Conservation (phyloP, 1,140 invertebrate genomes). For the Glossosoma conforme region DNA sequence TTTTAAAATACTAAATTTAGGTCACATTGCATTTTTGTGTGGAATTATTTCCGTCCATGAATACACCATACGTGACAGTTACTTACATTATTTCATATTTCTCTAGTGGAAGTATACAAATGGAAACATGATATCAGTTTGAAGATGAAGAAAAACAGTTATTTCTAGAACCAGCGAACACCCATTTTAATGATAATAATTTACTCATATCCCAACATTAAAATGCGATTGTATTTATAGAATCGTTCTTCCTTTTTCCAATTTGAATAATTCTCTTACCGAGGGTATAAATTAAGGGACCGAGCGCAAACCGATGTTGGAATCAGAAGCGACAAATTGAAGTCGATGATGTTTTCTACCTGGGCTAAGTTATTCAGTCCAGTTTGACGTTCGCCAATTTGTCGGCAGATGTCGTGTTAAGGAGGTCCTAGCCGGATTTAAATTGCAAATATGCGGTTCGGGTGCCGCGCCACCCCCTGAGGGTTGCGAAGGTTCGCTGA, state of each 20-base stretch:
- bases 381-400: constrained; percentile 49
- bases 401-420: constrained; percentile 53
- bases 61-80: no score
- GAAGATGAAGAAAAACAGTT: no score
- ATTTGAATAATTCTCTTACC: constrained; percentile 21
- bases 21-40: no score
- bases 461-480: constrained; percentile 44
- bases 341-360: constrained; percentile 43
- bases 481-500: constrained; percentile 7
- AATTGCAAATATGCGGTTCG: constrained; percentile 51
- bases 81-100: no score
- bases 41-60: no score
- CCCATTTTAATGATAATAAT: no score
- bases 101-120: no score
- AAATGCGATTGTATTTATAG: constrained; percentile 15
- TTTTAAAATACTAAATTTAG: no score
- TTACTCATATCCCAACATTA: no score
- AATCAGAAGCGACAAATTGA: constrained; percentile 29
- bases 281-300: constrained; percentile 14
- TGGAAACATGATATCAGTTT: no score
- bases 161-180: no score
- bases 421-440: constrained; percentile 51
- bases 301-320: constrained; percentile 10
- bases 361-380: constrained; percentile 36
- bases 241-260: constrained; percentile 3